Evolutionary conservation across 1,140 invertebrate species (phyloP).

Genomic region (Zaprionus vittiger): DNA sequence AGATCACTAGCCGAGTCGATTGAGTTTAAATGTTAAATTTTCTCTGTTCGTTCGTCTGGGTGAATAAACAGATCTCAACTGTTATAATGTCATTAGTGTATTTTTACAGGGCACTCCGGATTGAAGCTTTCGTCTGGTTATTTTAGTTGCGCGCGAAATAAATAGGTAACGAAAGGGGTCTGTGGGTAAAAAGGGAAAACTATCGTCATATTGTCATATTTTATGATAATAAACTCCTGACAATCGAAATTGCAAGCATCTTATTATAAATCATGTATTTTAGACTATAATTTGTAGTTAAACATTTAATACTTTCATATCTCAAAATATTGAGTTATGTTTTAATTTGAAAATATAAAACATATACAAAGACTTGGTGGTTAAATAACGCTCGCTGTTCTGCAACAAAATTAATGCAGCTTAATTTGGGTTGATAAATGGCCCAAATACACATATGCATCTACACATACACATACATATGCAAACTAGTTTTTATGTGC

Average conservation of each 20-base stretch:
- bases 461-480: constrained; percentile 4
- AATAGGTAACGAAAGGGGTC: too few relatives aligned
- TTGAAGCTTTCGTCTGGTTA: too few relatives aligned
- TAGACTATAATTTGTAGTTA: not conserved
- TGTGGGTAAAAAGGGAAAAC: too few relatives aligned
- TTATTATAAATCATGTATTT: not conserved
- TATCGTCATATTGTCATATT: too few relatives aligned
- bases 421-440: constrained; percentile 21
- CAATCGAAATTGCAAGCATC: not conserved
- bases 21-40: too few relatives aligned
- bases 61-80: too few relatives aligned
- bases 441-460: constrained; percentile 7
- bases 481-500: constrained; percentile 33
- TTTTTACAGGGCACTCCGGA: too few relatives aligned
- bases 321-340: not conserved
- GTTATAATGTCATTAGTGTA: too few relatives aligned
- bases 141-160: too few relatives aligned
- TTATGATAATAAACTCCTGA: too few relatives aligned
- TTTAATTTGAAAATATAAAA: constrained; percentile 2
- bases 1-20: too few relatives aligned
- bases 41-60: too few relatives aligned
- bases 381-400: constrained; percentile 9
- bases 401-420: constrained; percentile 10
- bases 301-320: not conserved
- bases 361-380: not conserved